Base-by-base conservation (phyloP, 2,797 vertebrate genomes). In the Melanotaenia nigrans region DNA sequence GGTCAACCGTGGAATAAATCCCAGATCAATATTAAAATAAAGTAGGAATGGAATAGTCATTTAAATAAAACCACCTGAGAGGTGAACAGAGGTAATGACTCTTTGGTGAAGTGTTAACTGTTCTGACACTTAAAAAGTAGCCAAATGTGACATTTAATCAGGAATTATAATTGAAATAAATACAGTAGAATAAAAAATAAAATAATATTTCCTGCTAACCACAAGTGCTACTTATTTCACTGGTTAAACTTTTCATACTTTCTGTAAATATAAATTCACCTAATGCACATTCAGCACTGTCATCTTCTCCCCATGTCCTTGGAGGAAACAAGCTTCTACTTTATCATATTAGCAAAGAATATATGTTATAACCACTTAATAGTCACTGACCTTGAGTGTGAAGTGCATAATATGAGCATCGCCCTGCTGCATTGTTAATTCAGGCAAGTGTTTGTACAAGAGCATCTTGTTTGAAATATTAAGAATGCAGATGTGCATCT, bases 331-430 rank as follows among this genome's bases (percentile, higher is more conserved):
- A 36, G 32, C 60, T 82, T 63, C 70, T 78, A 51, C 80, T 84
- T 78, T 56, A 71, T 90, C 80, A 80, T 75, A 75, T 83, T 76
- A 75, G 55, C n/a, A 40, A 71, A 61, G 71, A 81, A 74, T 75
- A 71, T 73, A 65, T 90, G 81, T 87, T 82, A 84, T 45, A 67
- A 63, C 62, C 77, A 81, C 66, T 90, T 87, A 83, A 79, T 36
- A 91, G 83, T 87, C 80, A 22, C 65, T 75, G 89, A 91, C 90
- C 85, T 91, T 89, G 89, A 78, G 51, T 32, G 54, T 28, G 70
- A 60, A 69, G 36, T 40, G 73, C 70, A 75, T 74, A 54, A 81
- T 73, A 42, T 62, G 72, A 80, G 71, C 71, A 68, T 55, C 51
- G 35, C 61, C 36, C 73, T 65, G 69, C 73, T 74, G 79, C 73